Evolutionary conservation across 2,888 invertebrate genomes (phyloP).

Genomic region (Candidula unifasciata): DNA sequence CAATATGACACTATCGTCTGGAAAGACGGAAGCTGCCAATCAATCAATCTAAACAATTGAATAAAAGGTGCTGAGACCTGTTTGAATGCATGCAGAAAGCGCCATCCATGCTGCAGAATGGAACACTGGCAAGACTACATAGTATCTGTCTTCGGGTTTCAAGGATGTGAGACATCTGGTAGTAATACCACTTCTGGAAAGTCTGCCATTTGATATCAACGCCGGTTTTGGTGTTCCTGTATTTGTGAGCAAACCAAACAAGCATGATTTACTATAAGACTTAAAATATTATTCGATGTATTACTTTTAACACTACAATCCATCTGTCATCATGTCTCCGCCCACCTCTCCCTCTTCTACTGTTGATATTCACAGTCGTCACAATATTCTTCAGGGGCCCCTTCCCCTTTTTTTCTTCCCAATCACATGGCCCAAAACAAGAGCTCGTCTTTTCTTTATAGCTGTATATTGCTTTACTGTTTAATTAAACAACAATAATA

Average conservation of each 20-base stretch:
- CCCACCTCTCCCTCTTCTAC: too few species aligned
- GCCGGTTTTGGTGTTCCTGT: slow-evolving; percentile 83
- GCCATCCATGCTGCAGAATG: slow-evolving; percentile 93
- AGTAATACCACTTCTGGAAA: slow-evolving; percentile 44
- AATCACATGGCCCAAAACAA: too few species aligned
- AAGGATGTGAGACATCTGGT: slow-evolving; percentile 54
- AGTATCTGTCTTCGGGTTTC: slow-evolving; percentile 85
- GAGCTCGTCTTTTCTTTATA: too few species aligned
- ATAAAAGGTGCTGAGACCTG: slow-evolving; percentile 54
- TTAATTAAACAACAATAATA: too few species aligned
- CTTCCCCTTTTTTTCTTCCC: too few species aligned
- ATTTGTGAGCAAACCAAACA: neutral
- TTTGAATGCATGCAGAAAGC: slow-evolving; percentile 73
- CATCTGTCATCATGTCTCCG: too few species aligned
- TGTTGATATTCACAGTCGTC: neutral
- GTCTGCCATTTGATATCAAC: slow-evolving; percentile 88
- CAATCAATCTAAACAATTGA: neutral
- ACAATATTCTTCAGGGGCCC: too few species aligned
- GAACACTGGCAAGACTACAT: slow-evolving; percentile 93
- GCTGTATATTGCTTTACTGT: too few species aligned
- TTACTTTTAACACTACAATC: too few species aligned
- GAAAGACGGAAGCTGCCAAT: too few species aligned
- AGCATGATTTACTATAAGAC: neutral
- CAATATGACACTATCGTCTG: too few species aligned
- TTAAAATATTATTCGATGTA: neutral